A percentile compares a stretch with the other conserved stretches of the same genome.
phyloP scores from a whole-genome alignment of 2,888 invertebrate species.

The Orthosia gracilis region DNA sequence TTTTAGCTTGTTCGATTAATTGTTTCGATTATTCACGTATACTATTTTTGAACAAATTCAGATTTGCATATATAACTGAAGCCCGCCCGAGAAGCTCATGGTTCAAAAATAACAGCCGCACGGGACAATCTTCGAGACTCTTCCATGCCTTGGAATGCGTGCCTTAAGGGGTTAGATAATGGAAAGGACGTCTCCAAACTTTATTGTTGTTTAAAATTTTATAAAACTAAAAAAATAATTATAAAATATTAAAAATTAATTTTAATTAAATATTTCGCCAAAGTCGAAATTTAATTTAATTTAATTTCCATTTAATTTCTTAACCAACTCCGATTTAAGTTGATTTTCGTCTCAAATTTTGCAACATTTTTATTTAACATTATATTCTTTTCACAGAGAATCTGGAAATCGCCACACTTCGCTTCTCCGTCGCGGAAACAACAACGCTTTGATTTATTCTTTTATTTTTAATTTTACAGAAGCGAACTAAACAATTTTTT shows the following conservation, averaged over 20 bases:
- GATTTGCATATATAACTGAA: background rate
- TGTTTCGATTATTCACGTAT: background rate
- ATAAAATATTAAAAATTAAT: too few species aligned
- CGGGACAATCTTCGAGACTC: too few species aligned
- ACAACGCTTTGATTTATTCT: too few species aligned
- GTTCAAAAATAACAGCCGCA: too few species aligned
- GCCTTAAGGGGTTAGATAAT: too few species aligned
- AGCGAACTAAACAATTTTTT: slow-evolving; percentile 51
- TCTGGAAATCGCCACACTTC: slow-evolving; percentile 85
- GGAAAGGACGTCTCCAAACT: too few species aligned
- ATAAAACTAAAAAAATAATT: too few species aligned
- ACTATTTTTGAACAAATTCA: background rate
- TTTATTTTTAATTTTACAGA: background rate
- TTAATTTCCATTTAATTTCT: background rate
- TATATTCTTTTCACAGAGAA: slow-evolving; percentile 78
- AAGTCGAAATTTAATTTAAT: too few species aligned
- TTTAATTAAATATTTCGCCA: too few species aligned
- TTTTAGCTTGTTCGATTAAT: background rate
- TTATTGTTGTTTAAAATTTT: too few species aligned
- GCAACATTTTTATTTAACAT: slow-evolving; percentile 2
- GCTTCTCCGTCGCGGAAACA: slow-evolving; percentile 83
- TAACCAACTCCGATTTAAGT: background rate
- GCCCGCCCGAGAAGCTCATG: too few species aligned
- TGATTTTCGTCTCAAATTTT: background rate
- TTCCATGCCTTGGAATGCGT: too few species aligned